Evolutionary conservation across 2,113 vertebrate genomes (phyloP), one percentile per base, ranked within the genome.

Genomic region (Bubo bubo): DNA sequence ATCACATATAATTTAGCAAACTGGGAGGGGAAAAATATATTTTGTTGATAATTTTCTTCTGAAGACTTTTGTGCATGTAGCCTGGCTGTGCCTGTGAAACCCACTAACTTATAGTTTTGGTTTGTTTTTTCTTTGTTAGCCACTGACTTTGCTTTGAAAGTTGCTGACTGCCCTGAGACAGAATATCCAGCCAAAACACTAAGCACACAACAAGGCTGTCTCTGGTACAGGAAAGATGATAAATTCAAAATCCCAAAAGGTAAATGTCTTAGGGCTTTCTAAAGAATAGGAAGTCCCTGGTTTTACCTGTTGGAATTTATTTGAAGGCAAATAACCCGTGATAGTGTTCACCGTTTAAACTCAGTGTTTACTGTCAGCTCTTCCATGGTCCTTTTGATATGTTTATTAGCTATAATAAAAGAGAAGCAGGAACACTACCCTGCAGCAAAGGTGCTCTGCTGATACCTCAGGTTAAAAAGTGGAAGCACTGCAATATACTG

Each of bases 231-330:
- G 97, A 99, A 99, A 98, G 99, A 99, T 98, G 99, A 98, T 96
- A 99, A 99, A 98, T 99, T 99, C 97, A 99, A 99, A 98, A 99
- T 99, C 90, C 99, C 99, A 20, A 99, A 99, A 99, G 99, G 99
- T 99, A 98, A 98, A 49, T 10, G 4, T 55, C 28, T 26, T 9
- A 41, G 64, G 58, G 22, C 86, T 91, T 95, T 71, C 64, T 6
- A 6, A 74, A 73, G 58, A 86, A 32, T 23, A 58, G 41, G 22
- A 58, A 43, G 30, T 43, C 43, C 16, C 9, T 58, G 14, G 9
- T 91, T 85, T 76, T 85, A 64, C 30, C 37, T 73, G 71, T 35
- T 83, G 71, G 39, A 73, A 59, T 86, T 71, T 35, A 32, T 81
- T 63, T 35, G 50, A 91, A 80, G 86, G 72, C 59, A 58, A 86